phyloP scores from a whole-genome alignment of 2,888 invertebrate species.

The Eilema sororculum region DNA sequence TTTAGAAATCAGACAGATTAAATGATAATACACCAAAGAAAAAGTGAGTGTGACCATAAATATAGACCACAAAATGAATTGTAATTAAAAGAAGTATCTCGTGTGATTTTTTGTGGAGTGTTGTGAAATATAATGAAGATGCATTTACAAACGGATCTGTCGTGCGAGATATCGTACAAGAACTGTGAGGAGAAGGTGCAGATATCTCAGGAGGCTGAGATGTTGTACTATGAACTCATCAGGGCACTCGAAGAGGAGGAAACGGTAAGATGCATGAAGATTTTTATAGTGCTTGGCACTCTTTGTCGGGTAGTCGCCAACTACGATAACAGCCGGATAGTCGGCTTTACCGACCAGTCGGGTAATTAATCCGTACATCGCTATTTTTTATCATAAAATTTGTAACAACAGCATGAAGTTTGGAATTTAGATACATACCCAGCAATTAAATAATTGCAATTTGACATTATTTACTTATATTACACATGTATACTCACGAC shows the following conservation, averaged over 20 bases:
- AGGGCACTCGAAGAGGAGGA: conserved; percentile 83
- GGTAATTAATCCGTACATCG: no score
- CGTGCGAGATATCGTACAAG: conserved; percentile 74
- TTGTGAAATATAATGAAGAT: conserved; percentile 69
- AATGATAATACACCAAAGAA: conserved; percentile 40
- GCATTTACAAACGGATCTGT: conserved; percentile 79
- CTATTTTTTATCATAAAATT: no score
- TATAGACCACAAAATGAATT: conserved; percentile 11
- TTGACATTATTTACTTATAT: background rate
- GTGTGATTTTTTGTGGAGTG: conserved; percentile 38
- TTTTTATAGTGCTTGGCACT: no score
- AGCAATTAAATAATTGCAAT: background rate
- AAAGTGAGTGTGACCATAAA: conserved; percentile 21
- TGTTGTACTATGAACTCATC: conserved; percentile 85
- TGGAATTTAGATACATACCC: no score
- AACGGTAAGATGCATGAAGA: conserved; percentile 76
- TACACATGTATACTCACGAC: background rate
- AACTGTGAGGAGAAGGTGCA: conserved; percentile 76
- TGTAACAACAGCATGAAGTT: no score
- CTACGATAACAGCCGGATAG: no score
- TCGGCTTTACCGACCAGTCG: no score
- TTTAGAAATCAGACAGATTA: conserved; percentile 26
- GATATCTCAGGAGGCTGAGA: conserved; percentile 83
- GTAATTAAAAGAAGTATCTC: background rate
- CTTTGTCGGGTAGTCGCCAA: no score